These are phyloP conservation scores for Bovichtus variegatus DNA, from an alignment of 2,797 vertebrate genomes.

Conservation along the genomic window DNA sequence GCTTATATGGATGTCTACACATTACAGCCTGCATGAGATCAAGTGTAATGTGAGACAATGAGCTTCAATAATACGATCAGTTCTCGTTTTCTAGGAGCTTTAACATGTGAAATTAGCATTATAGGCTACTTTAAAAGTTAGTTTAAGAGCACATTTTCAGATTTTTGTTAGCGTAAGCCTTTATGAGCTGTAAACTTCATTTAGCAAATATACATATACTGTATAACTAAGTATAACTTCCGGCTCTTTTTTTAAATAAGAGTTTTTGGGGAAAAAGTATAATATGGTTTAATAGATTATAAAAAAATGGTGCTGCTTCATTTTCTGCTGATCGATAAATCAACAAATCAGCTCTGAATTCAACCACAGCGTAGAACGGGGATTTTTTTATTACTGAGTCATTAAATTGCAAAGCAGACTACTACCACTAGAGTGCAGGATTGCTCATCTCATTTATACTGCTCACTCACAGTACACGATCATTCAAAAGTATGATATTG, in stretches of 20 bases:
- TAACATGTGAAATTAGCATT: constrained; percentile 3
- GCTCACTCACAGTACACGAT: neutral
- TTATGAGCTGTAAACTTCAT: neutral
- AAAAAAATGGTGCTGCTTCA: neutral
- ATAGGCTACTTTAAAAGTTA: constrained; percentile 18
- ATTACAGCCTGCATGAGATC: neutral
- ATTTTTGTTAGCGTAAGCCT: neutral
- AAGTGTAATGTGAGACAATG: constrained; percentile 8
- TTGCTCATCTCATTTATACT: constrained; percentile 51
- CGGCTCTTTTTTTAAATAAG: neutral
- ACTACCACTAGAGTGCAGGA: constrained; percentile 74
- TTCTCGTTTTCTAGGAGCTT: neutral
- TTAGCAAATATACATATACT: too few relatives aligned
- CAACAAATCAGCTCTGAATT: neutral
- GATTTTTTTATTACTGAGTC: neutral
- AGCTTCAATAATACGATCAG: constrained; percentile 3
- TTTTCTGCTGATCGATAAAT: neutral
- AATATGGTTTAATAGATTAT: neutral
- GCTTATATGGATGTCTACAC: constrained; percentile 9
- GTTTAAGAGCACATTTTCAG: neutral
- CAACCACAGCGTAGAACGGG: too few relatives aligned
- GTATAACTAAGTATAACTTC: neutral
- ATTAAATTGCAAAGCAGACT: neutral
- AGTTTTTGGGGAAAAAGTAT: accelerated
- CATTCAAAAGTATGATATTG: neutral